Percentiles rank a stretch among this genome's conserved stretches.
phyloP scores from a whole-genome alignment of 2,797 vertebrate species.

The Xyrichtys novacula region DNA sequence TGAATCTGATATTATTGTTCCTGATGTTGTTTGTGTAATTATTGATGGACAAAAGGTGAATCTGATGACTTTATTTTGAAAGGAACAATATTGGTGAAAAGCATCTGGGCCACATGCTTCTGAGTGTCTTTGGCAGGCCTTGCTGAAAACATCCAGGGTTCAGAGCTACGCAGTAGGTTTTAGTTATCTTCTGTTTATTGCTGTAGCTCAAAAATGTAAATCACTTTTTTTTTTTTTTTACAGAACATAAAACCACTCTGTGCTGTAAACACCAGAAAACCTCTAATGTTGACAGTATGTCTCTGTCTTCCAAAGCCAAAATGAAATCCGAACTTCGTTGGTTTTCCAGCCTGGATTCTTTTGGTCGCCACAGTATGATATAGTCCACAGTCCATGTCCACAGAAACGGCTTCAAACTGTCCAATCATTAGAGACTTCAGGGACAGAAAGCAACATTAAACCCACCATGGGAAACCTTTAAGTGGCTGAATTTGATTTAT shows the following conservation, averaged over 20 bases:
- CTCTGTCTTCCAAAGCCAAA: background rate
- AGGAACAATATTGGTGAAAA: too few relatives aligned
- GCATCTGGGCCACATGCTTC: too few relatives aligned
- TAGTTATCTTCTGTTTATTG: background rate
- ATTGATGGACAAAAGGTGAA: too few relatives aligned
- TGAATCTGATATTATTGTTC: too few relatives aligned
- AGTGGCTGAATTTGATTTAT: slow-evolving; percentile 48
- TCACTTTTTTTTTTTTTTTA: slow-evolving; percentile 4
- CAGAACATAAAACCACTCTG: background rate
- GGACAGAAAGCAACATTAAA: too few relatives aligned
- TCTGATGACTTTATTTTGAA: too few relatives aligned
- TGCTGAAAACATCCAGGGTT: background rate
- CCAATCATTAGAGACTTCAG: too few relatives aligned
- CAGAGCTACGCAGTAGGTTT: background rate
- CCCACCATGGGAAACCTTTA: slow-evolving; percentile 6
- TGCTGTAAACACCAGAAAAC: slow-evolving; percentile 1
- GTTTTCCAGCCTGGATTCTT: background rate
- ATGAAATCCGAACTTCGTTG: background rate
- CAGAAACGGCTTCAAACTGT: too few relatives aligned
- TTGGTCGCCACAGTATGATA: background rate
- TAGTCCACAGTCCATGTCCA: too few relatives aligned
- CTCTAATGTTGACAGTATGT: background rate
- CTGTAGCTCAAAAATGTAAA: background rate
- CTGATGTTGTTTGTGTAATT: too few relatives aligned
- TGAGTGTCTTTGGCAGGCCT: too few relatives aligned